Evolutionary conservation across 2,888 invertebrate genomes (phyloP), one percentile per base, ranked within the genome.

Genomic region (Melanchra persicariae): DNA sequence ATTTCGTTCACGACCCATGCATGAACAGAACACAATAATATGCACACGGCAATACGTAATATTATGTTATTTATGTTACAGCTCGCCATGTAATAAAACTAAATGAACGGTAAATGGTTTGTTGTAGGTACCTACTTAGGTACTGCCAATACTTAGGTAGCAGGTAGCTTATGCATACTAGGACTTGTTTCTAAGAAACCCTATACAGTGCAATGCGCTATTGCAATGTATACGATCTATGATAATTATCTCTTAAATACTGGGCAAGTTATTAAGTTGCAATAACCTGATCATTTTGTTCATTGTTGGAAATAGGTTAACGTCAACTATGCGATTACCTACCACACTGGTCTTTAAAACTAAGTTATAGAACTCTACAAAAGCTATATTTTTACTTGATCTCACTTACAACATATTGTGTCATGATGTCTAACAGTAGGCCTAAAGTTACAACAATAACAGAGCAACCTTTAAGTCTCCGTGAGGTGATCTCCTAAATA

Each of bases 401-500:
- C 49, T 55, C 24, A 62, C 47, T 34, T 40, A 40, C 2, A 26
- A 19, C 7, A 37, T 34, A 24, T 40, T 30, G 30, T 55, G 22
- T 22, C 45, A 49, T 45, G 45, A 34, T 30, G 43, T 45, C 37
- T 26, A 26, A 47, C n/a, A 58, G 47, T 63, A 61, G 63, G 68
- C 64, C 74, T 77, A 74, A 70, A 70, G 66, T 70, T 64, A 73
- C 51, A 79, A 78, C 79, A 86, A 82, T 87, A 84, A 87, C 87
- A 89, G 86, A 86, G 74, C 83, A 87, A 87, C 87, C 84, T 88
- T 88, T 87, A 85, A 85, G 85, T 85, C 82, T 86, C 83, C 71
- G 72, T 88, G 87, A 88, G 87, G 84, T 83, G 83, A 87, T 85
- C 87, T 87, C 83, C 83, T 88, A 91, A 91, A 92, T 93, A 93